Evolutionary conservation across 2,888 invertebrate genomes (phyloP).

Genomic region (Brassicogethes aeneus): DNA sequence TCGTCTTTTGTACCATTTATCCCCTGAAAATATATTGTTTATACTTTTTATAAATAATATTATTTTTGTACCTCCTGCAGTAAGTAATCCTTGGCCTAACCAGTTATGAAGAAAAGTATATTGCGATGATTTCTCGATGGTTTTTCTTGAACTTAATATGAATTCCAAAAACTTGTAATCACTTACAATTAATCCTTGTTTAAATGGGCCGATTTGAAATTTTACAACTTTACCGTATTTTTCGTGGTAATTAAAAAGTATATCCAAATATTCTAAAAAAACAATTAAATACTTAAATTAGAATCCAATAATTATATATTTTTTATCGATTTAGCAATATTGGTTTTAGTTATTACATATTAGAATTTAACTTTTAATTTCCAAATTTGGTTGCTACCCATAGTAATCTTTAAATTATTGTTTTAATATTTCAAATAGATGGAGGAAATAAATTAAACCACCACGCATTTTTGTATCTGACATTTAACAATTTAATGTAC

Average conservation of each 20-base stretch:
- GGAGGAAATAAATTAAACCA: too few relatives aligned
- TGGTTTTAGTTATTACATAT: too few relatives aligned
- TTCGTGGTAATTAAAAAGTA: conserved; percentile 2
- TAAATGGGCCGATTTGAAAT: conserved; percentile 7
- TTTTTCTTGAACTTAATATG: conserved; percentile 10
- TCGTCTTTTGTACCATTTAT: conserved; percentile 14
- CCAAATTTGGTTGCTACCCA: too few relatives aligned
- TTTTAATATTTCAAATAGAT: too few relatives aligned
- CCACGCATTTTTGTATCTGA: too few relatives aligned
- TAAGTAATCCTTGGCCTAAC: conserved; percentile 18
- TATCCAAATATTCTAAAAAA: conserved; percentile 3
- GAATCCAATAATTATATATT: too few relatives aligned
- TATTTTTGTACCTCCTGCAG: conserved; percentile 12
- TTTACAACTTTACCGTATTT: conserved; percentile 5
- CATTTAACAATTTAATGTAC: too few relatives aligned
- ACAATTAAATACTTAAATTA: too few relatives aligned
- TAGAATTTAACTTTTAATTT: too few relatives aligned
- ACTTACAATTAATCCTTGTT: conserved; percentile 4
- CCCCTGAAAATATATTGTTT: conserved; percentile 11
- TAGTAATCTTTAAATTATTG: too few relatives aligned
- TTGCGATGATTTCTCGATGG: conserved; percentile 10
- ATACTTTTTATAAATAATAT: too few relatives aligned
- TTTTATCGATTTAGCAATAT: too few relatives aligned
- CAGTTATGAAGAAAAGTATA: conserved; percentile 14
- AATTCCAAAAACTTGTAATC: conserved; percentile 11